Conservation (phyloP, 1,140 invertebrate species). For the Pseudachorutes palmiensis region DNA sequence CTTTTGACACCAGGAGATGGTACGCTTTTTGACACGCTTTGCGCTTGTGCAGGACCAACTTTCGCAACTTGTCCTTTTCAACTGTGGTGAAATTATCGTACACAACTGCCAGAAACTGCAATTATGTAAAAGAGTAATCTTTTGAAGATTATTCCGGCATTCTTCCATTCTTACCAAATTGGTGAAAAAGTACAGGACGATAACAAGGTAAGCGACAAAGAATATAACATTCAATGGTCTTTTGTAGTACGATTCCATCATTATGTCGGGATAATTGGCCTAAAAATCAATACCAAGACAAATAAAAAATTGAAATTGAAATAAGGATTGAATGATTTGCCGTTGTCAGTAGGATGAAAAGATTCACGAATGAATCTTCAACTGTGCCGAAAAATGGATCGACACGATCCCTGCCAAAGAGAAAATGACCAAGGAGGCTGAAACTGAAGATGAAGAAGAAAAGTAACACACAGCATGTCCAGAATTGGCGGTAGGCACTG, state of each 20-base stretch:
- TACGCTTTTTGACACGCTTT: constrained; percentile 76
- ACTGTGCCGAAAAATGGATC: constrained; percentile 71
- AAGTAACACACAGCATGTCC: constrained; percentile 64
- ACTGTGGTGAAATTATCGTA: constrained; percentile 82
- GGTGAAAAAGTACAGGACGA: constrained; percentile 80
- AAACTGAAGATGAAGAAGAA: constrained; percentile 80
- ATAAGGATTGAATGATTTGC: constrained; percentile 81
- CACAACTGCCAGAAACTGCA: constrained; percentile 76
- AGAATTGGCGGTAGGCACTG: constrained; percentile 80
- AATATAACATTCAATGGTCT: constrained; percentile 74
- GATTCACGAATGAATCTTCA: constrained; percentile 73
- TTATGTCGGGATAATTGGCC: constrained; percentile 86
- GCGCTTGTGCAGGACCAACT: constrained; percentile 72
- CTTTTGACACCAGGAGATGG: constrained; percentile 62
- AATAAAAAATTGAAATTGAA: constrained; percentile 13
- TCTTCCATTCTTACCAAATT: constrained; percentile 60
- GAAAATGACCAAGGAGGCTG: constrained; percentile 69
- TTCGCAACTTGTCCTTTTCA: constrained; percentile 79
- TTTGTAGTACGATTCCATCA: constrained; percentile 77
- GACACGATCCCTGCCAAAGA: constrained; percentile 61
- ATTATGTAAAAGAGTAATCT: constrained; percentile 12
- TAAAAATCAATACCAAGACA: constrained; percentile 49
- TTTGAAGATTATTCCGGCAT: not conserved
- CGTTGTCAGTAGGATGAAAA: constrained; percentile 82
- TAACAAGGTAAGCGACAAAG: constrained; percentile 76